These are phyloP conservation scores for Smittia aterrima DNA, from an alignment of 2,888 invertebrate genomes.

Conservation along the genomic window DNA sequence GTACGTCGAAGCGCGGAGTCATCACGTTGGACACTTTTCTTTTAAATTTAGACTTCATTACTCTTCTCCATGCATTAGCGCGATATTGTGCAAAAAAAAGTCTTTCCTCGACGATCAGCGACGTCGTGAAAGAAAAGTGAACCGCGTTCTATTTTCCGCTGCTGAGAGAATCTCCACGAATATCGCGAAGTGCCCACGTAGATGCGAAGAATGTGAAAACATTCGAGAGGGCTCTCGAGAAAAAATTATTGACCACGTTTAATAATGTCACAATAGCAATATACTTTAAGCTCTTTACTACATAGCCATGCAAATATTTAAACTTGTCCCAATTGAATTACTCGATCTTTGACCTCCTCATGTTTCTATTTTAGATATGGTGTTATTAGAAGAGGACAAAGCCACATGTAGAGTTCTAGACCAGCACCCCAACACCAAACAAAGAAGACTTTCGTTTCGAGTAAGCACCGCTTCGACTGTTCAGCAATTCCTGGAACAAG, in stretches of 20 bases:
- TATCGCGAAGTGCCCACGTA: slow-evolving; percentile 10
- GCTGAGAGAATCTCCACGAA: slow-evolving; percentile 5
- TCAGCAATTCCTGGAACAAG: slow-evolving; percentile 31
- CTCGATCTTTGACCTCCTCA: neutral
- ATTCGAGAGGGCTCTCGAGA: neutral
- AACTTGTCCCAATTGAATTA: neutral
- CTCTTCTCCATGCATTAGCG: slow-evolving; percentile 19
- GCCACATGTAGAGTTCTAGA: slow-evolving; percentile 35
- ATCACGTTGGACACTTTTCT: slow-evolving; percentile 4
- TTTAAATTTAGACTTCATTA: neutral
- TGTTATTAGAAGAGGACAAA: slow-evolving; percentile 46
- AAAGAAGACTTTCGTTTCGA: slow-evolving; percentile 27
- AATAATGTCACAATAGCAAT: neutral
- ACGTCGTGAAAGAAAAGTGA: slow-evolving; percentile 13
- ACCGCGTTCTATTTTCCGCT: slow-evolving; percentile 12
- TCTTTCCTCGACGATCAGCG: neutral
- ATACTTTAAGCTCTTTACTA: no score
- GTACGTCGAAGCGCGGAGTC: neutral
- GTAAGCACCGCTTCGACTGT: slow-evolving; percentile 21
- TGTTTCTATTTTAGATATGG: slow-evolving; percentile 45
- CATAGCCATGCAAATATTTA: no score
- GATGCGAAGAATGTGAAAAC: neutral
- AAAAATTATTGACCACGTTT: neutral
- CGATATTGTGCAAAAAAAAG: neutral
- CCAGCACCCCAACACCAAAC: slow-evolving; percentile 29